phyloP scores from a whole-genome alignment of 23 tunicate species.

The Diplosoma virens region DNA sequence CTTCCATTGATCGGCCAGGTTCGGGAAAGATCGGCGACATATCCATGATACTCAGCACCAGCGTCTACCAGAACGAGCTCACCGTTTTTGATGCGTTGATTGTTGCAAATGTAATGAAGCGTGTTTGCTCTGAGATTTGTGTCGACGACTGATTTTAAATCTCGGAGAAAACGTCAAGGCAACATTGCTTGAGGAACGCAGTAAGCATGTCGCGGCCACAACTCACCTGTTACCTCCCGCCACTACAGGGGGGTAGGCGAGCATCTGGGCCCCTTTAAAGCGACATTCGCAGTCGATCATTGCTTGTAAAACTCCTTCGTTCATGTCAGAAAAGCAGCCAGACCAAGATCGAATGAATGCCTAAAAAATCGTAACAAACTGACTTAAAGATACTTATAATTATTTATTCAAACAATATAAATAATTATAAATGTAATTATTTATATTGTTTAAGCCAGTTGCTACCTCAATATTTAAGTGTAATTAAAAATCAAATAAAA shows the following conservation, averaged over 20 bases:
- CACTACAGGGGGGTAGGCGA: slow-evolving; percentile 93
- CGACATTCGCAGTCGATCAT: slow-evolving; percentile 62
- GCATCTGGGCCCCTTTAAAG: slow-evolving; percentile 76
- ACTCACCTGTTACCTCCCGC: slow-evolving; percentile 77
- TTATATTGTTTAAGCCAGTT: too few species aligned
- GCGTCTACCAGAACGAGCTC: slow-evolving; percentile 86
- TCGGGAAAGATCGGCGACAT: slow-evolving; percentile 83
- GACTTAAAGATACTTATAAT: neutral
- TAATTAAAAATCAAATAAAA: neutral
- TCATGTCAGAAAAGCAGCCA: slow-evolving; percentile 43
- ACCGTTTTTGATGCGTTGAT: slow-evolving; percentile 59
- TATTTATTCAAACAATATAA: neutral
- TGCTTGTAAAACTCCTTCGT: slow-evolving; percentile 66
- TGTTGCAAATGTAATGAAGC: slow-evolving; percentile 73
- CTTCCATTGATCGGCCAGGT: slow-evolving; percentile 93
- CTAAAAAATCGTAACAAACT: slow-evolving; percentile 12
- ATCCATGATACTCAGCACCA: slow-evolving; percentile 87
- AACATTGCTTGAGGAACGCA: too few species aligned
- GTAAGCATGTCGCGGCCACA: neutral
- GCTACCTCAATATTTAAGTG: too few species aligned
- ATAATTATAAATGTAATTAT: too few species aligned
- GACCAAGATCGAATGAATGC: slow-evolving; percentile 46
- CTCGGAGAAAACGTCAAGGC: too few species aligned
- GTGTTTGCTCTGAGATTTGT: slow-evolving; percentile 79
- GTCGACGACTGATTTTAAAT: too few species aligned